These are phyloP conservation scores for Campoletis sonorensis DNA, from an alignment of 1,140 invertebrate genomes.

Conservation along the genomic window DNA sequence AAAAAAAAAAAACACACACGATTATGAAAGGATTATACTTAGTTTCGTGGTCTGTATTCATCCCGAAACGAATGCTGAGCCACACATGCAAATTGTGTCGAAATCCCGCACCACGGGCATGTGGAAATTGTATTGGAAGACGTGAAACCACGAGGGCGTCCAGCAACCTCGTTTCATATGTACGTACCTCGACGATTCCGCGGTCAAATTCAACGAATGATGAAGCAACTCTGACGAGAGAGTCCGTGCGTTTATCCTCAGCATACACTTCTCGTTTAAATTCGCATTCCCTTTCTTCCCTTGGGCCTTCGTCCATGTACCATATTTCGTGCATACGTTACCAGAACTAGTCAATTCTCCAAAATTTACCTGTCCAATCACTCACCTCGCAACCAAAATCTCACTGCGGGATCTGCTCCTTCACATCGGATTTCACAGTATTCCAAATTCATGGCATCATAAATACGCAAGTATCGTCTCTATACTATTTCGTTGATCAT, in stretches of 20 bases:
- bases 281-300: conserved; percentile 1
- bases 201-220: conserved; percentile 48
- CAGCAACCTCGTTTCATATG: conserved; percentile 4
- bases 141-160: not conserved
- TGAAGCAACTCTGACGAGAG: conserved; percentile 40
- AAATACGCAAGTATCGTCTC: too few relatives aligned
- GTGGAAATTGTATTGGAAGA: conserved; percentile 12
- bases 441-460: not conserved
- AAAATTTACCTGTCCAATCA: conserved; percentile 22
- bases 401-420: not conserved
- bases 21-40: not conserved
- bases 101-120: conserved; percentile 12
- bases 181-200: conserved; percentile 32
- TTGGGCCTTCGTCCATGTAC: not conserved
- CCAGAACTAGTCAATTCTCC: not conserved
- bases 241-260: conserved; percentile 11
- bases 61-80: conserved; percentile 14
- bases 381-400: not conserved
- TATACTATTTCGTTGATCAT: not conserved
- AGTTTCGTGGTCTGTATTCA: conserved; percentile 2
- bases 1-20: too few relatives aligned
- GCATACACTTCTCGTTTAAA: conserved; percentile 25
- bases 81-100: conserved; percentile 39
- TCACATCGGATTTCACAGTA: not conserved
- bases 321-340: conserved; percentile 22